A percentile compares a stretch with the other conserved stretches of the same genome.
Conservation (phyloP, 1,140 invertebrate genomes). For the Sitodiplosis mosellana region DNA sequence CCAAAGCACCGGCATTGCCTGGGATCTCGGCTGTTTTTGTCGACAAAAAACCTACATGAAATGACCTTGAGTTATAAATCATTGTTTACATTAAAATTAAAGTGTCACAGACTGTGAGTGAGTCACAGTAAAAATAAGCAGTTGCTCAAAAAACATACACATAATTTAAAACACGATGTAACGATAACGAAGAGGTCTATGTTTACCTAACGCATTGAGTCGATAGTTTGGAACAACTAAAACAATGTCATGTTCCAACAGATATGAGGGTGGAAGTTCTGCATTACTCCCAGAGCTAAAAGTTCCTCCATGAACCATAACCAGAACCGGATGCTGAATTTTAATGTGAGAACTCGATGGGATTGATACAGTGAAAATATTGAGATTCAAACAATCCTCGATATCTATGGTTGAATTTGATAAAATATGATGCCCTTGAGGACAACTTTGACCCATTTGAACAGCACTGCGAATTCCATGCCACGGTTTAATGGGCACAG, state of each 20-base stretch:
- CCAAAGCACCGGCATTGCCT: slow-evolving; percentile 49
- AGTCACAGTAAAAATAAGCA: too few species aligned
- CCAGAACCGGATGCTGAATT: slow-evolving; percentile 13
- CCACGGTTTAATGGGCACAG: too few species aligned
- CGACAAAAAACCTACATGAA: slow-evolving; percentile 29
- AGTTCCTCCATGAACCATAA: slow-evolving; percentile 25
- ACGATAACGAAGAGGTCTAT: too few species aligned
- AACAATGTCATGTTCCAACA: slow-evolving; percentile 56
- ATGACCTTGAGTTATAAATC: too few species aligned
- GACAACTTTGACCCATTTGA: too few species aligned
- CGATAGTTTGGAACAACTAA: slow-evolving; percentile 67
- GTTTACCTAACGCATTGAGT: slow-evolving; percentile 32
- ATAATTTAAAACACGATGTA: too few species aligned
- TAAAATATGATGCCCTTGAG: too few species aligned
- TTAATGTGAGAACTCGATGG: too few species aligned
- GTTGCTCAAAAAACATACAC: too few species aligned
- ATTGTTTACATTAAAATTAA: too few species aligned
- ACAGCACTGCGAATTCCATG: too few species aligned
- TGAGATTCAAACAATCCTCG: not conserved
- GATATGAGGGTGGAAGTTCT: slow-evolving; percentile 47
- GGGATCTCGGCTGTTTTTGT: slow-evolving; percentile 32
- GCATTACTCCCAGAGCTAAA: slow-evolving; percentile 27
- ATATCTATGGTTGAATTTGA: not conserved
- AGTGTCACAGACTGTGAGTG: too few species aligned
- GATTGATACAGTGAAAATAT: not conserved